Percentiles rank a stretch among this genome's conserved stretches.
Evolutionary conservation across 2,797 vertebrate species (phyloP).

Genomic region (Agapornis canus): DNA sequence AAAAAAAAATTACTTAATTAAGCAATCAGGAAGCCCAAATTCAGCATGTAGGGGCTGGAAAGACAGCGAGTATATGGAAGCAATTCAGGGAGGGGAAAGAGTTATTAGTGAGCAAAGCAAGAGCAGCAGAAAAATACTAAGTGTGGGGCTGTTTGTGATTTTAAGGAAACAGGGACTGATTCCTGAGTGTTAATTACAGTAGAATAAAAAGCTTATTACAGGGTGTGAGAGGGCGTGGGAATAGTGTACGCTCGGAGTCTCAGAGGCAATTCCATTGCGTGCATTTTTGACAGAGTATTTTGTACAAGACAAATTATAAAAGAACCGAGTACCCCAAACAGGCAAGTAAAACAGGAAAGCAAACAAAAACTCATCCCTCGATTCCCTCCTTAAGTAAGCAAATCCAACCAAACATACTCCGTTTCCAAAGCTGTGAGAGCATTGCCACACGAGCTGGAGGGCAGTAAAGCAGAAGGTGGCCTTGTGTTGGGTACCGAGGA

Average conservation of each 20-base stretch:
- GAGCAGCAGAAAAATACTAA: background rate
- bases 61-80: slow-evolving; percentile 14
- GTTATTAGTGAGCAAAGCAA: background rate
- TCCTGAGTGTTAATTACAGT: slow-evolving; percentile 29
- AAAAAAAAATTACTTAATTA: slow-evolving; percentile 44
- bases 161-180: background rate
- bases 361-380: background rate
- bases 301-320: background rate
- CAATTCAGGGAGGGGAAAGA: background rate
- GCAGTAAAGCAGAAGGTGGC: background rate
- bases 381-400: background rate
- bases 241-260: background rate
- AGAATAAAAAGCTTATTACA: slow-evolving; percentile 35
- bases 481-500: background rate
- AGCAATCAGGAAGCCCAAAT: slow-evolving; percentile 3
- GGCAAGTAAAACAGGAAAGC: background rate
- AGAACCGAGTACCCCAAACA: background rate
- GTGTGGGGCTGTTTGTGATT: slow-evolving; percentile 2
- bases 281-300: slow-evolving; percentile 40
- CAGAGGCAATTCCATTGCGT: background rate
- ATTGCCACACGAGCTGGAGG: accelerated
- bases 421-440: background rate
- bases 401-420: background rate
- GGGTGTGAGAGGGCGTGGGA: slow-evolving; percentile 40
- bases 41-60: slow-evolving; percentile 25